Evolutionary conservation across 1,140 invertebrate genomes (phyloP).

Genomic region (Drosophila azteca): DNA sequence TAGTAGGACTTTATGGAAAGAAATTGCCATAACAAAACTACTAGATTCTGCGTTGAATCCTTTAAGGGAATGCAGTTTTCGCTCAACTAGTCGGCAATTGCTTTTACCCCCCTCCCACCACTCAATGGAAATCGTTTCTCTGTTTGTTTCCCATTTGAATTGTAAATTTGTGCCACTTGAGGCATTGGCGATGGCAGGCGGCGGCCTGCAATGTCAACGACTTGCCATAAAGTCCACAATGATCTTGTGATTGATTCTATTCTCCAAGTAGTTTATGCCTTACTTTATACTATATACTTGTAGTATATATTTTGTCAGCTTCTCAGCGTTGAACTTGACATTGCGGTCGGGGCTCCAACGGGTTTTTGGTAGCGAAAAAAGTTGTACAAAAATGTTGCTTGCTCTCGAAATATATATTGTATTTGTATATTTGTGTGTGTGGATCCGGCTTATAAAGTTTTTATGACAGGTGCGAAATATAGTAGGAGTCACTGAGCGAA

Average conservation of each 20-base stretch:
- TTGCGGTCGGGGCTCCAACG: constrained; percentile 12
- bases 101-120: too few relatives aligned
- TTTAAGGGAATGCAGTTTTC: too few relatives aligned
- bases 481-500: constrained; percentile 39
- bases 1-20: too few relatives aligned
- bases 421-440: background rate
- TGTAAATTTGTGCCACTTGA: constrained; percentile 3
- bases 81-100: too few relatives aligned
- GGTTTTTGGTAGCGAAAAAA: background rate
- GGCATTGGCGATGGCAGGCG: too few relatives aligned
- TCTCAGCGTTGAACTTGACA: constrained; percentile 51
- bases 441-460: constrained; percentile 43
- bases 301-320: background rate
- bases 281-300: too few relatives aligned
- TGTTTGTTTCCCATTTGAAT: constrained; percentile 8
- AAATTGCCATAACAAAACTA: too few relatives aligned
- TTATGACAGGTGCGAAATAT: constrained; percentile 26
- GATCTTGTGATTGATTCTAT: constrained; percentile 21
- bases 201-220: background rate
- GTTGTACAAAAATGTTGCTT: background rate
- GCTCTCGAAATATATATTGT: too few relatives aligned
- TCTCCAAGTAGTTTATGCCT: too few relatives aligned
- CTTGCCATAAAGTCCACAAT: background rate
- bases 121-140: too few relatives aligned
- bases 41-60: too few relatives aligned